Evolutionary conservation across 2,888 invertebrate genomes (phyloP).

Genomic region (Ethmia dodecea): DNA sequence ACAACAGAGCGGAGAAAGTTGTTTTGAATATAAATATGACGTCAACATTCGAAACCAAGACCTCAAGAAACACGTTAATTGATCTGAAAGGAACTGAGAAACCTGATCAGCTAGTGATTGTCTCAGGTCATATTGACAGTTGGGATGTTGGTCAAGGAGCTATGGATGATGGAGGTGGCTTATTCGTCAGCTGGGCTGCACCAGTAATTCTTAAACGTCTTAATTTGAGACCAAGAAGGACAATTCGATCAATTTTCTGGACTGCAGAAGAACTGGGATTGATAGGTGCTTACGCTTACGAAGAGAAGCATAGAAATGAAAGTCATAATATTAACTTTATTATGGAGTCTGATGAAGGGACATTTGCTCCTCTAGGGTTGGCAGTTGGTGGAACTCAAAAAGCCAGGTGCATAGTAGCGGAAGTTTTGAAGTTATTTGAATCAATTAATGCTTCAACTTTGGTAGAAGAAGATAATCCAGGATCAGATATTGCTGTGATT

Average conservation of each 20-base stretch:
- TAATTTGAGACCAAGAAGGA: conserved; percentile 82
- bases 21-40: conserved; percentile 78
- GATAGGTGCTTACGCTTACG: conserved; percentile 82
- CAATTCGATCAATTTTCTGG: conserved; percentile 87
- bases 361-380: conserved; percentile 85
- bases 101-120: conserved; percentile 79
- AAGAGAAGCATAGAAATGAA: conserved; percentile 74
- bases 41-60: conserved; percentile 71
- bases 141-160: conserved; percentile 94
- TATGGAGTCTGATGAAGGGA: conserved; percentile 91
- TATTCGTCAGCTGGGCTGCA: conserved; percentile 87
- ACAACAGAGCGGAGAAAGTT: conserved; percentile 62
- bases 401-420: conserved; percentile 82
- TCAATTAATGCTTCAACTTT: conserved; percentile 74
- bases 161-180: conserved; percentile 92
- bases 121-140: conserved; percentile 91
- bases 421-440: conserved; percentile 80
- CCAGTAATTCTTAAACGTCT: conserved; percentile 81
- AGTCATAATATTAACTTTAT: conserved; percentile 83
- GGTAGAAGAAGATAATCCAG: conserved; percentile 67
- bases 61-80: conserved; percentile 84
- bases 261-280: conserved; percentile 88
- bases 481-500: conserved; percentile 84
- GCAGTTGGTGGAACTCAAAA: conserved; percentile 79
- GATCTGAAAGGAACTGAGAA: conserved; percentile 77